phyloP scores from a whole-genome alignment of 1,140 invertebrate genomes.

The Drosophila virilis region DNA sequence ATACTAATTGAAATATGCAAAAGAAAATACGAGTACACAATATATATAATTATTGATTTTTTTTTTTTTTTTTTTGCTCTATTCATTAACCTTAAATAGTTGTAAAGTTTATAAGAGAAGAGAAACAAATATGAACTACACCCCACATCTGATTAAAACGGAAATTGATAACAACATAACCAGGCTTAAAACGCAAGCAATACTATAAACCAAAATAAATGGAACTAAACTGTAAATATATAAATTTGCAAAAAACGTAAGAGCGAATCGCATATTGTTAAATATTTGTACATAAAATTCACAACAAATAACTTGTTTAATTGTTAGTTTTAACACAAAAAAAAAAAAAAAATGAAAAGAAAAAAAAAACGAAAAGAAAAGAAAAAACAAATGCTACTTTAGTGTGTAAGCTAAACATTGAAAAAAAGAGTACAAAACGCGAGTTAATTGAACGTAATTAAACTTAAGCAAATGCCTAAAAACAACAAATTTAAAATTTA shows the following conservation, averaged over 20 bases:
- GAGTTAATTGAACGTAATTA: constrained; percentile 68
- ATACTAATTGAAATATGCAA: constrained; percentile 36
- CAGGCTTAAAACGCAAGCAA: constrained; percentile 67
- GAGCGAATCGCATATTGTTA: constrained; percentile 31
- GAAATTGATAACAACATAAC: constrained; percentile 39
- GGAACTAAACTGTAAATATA: constrained; percentile 33
- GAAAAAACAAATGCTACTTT: constrained; percentile 20
- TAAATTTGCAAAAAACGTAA: background rate
- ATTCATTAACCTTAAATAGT: constrained; percentile 48
- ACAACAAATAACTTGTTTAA: constrained; percentile 17
- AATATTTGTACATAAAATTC: constrained; percentile 42
- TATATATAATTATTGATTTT: constrained; percentile 33
- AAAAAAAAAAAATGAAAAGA: constrained; percentile 10
- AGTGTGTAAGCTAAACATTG: constrained; percentile 54
- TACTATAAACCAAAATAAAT: constrained; percentile 56
- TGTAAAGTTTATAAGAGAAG: constrained; percentile 7
- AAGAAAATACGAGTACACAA: constrained; percentile 15
- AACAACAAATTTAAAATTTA: constrained; percentile 34
- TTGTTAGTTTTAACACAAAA: constrained; percentile 18
- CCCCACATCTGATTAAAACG: constrained; percentile 16
- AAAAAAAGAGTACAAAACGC: constrained; percentile 78
- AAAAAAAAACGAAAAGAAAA: constrained; percentile 22
- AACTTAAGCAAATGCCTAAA: constrained; percentile 33
- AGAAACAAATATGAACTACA: constrained; percentile 12
- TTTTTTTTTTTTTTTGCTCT: constrained; percentile 15